Evolutionary conservation across 35 echinoderm and acorn worm genomes (phyloP).

Genomic region (Apostichopus japonicus): DNA sequence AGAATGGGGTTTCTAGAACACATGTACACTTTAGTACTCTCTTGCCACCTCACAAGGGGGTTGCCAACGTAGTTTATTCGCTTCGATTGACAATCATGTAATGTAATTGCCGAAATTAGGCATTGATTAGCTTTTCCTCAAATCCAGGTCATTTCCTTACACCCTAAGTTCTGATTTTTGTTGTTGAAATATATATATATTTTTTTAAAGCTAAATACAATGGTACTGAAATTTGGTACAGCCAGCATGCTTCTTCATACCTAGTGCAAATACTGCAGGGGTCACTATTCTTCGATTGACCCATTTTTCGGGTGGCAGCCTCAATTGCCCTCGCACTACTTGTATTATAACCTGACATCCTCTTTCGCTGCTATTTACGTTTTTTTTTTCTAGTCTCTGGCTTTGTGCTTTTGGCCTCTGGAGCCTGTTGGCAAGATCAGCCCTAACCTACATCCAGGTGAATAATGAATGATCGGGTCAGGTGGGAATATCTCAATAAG

Average conservation of each 20-base stretch:
- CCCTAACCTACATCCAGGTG: constrained; percentile 29
- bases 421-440: not conserved
- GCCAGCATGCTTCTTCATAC: not conserved
- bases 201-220: not conserved
- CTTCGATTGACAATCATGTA: constrained; percentile 13
- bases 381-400: not conserved
- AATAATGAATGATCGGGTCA: constrained; percentile 8
- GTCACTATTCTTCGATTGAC: constrained; percentile 51
- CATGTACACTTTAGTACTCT: not conserved
- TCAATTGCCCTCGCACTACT: constrained; percentile 14
- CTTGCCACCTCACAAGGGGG: constrained; percentile 25
- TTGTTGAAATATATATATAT: not conserved
- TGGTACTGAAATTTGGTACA: not conserved
- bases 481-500: constrained; percentile 16
- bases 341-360: not conserved
- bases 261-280: constrained; percentile 38
- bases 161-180: constrained; percentile 5
- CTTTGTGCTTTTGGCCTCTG: not conserved
- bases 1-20: constrained; percentile 17
- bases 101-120: constrained; percentile 21
- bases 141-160: constrained; percentile 24
- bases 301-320: constrained; percentile 17
- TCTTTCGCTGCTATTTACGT: not conserved
- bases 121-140: not conserved
- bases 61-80: constrained; percentile 1